Evolutionary conservation across 2,113 vertebrate species (phyloP).

Genomic region (Chascanopsetta lugubris): DNA sequence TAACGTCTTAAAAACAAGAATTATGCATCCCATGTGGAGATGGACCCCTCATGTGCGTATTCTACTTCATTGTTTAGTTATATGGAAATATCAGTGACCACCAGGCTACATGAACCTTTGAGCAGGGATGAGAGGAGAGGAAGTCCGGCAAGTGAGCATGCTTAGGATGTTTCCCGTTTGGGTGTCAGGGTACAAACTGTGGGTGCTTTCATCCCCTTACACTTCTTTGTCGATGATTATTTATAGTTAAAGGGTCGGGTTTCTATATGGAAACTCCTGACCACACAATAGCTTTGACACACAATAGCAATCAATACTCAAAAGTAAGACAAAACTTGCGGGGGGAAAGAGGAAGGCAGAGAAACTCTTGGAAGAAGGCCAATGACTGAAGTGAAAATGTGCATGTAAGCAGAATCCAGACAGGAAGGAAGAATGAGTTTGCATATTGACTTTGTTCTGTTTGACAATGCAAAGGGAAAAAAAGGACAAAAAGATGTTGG

Average conservation of each 20-base stretch:
- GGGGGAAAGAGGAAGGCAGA: neutral
- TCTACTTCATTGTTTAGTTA: no score
- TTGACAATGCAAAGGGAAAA: conserved; percentile 33
- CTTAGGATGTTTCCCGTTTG: conserved; percentile 20
- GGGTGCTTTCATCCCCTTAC: conserved; percentile 34
- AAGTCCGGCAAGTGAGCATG: neutral
- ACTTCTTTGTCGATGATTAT: conserved; percentile 27
- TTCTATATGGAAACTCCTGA: conserved; percentile 18
- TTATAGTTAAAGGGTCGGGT: conserved; percentile 29
- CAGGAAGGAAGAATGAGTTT: conserved; percentile 64
- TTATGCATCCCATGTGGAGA: no score
- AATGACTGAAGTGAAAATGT: conserved; percentile 13
- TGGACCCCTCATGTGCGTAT: no score
- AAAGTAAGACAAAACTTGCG: neutral
- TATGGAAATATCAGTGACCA: no score
- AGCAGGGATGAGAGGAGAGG: conserved; percentile 4
- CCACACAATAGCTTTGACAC: neutral
- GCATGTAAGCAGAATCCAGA: conserved; percentile 31
- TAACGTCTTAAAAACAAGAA: no score
- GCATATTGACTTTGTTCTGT: conserved; percentile 36
- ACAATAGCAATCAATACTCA: neutral
- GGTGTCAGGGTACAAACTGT: conserved; percentile 40
- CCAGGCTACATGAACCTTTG: neutral
- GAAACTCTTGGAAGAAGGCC: neutral
- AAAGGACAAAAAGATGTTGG: neutral